Evolutionary conservation across 2,113 vertebrate genomes (phyloP), one percentile per base, ranked within the genome.

Genomic region (Saguinus imperator): DNA sequence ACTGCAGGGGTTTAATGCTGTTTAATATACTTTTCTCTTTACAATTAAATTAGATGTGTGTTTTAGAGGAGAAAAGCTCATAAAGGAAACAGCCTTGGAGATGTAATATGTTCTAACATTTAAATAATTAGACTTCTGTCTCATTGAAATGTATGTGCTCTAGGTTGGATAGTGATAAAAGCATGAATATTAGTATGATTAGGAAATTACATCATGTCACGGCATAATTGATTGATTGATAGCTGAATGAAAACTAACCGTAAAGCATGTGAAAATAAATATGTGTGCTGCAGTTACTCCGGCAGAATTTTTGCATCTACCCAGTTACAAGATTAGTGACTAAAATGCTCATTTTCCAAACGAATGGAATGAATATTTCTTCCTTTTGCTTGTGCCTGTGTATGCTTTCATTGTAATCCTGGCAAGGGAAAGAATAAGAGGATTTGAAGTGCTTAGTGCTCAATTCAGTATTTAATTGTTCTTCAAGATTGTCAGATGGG

Each of bases 101-200:
- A 97, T 98, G 66, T 97, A 97, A 98, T 98, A 97, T 97, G 97
- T 83, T 98, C 79, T 97, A 94, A 97, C 89, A 97, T 99, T 99
- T 98, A 99, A 99, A 98, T 99, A 98, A 99, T 98, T 99, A 98
- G 98, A 98, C 98, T 98, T 98, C 96, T 98, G 97, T 98, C 97
- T 98, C 98, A 98, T 76, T 98, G 93, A 97, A 98, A 98, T 98
- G 90, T 97, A 97, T 95, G 94, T 85, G 89, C 92, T 98, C 95
- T 97, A 92, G 94, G 92, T 98, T 98, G 98, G 89, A 98, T 98
- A 98, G 96, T 98, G 98, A 97, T 97, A 98, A 98, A 98, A 97
- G 97, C 93, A 91, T 97, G 97, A 98, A 98, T 99, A 98, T 99
- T 98, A 98, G 97, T 98, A 97, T 97, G 97, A 98, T 98, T 99